These are phyloP conservation scores for Celastrina argiolus DNA, from an alignment of 2,888 invertebrate genomes.

Conservation along the genomic window DNA sequence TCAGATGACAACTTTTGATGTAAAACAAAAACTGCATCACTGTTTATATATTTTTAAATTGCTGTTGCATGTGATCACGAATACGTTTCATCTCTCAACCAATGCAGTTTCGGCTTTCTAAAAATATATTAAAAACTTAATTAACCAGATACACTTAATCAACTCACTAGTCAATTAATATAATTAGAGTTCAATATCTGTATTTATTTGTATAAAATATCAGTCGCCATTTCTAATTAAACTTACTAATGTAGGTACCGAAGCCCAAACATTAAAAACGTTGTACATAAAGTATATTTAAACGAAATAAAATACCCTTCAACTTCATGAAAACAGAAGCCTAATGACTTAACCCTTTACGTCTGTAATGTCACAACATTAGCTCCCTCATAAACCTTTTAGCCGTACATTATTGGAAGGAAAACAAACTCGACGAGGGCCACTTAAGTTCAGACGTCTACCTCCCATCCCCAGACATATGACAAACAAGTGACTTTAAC, in stretches of 20 bases:
- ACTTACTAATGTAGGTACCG: background rate
- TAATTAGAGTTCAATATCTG: too few species aligned
- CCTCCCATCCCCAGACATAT: conserved; percentile 42
- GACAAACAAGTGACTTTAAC: conserved; percentile 43
- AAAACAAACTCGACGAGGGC: conserved; percentile 59
- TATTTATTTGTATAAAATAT: too few species aligned
- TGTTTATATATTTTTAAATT: background rate
- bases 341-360: background rate
- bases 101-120: background rate
- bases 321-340: background rate
- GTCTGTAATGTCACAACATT: conserved; percentile 2
- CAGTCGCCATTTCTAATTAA: too few species aligned
- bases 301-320: background rate
- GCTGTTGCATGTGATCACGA: conserved; percentile 7
- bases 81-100: background rate
- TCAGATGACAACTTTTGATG: background rate
- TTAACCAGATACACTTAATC: background rate
- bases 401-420: conserved; percentile 50
- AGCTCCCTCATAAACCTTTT: conserved; percentile 6
- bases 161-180: too few species aligned
- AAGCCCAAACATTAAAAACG: background rate
- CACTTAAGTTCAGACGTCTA: conserved; percentile 45
- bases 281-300: background rate
- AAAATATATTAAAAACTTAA: background rate
- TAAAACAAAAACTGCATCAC: background rate